Evolutionary conservation across 2,113 vertebrate genomes (phyloP).

Genomic region (Rhea americana): DNA sequence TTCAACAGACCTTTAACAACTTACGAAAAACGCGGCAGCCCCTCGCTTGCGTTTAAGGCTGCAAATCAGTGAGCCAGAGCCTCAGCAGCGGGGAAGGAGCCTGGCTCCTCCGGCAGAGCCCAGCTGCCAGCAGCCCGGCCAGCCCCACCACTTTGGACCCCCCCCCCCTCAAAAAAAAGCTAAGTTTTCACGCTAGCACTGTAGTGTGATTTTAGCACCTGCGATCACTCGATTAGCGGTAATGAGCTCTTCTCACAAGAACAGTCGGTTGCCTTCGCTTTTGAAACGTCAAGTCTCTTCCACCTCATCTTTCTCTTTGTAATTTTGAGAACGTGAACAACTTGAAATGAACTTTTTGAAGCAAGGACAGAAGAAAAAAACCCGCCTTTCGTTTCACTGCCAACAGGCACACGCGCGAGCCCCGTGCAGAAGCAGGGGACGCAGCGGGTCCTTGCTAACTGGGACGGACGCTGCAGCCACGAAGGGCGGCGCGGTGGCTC

Average conservation of each 20-base stretch:
- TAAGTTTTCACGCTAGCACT: neutral
- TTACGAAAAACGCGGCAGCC: neutral
- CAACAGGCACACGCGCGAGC: rapidly evolving
- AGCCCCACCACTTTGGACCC: neutral
- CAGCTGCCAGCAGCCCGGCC: neutral
- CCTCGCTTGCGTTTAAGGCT: neutral
- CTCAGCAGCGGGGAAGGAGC: rapidly evolving
- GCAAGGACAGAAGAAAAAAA: neutral
- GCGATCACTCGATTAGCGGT: rapidly evolving
- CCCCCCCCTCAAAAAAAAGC: neutral
- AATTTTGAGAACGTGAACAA: neutral
- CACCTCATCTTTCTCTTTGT: neutral
- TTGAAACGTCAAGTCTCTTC: neutral
- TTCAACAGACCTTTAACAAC: neutral
- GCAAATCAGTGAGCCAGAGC: rapidly evolving
- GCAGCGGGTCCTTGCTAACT: too few relatives aligned
- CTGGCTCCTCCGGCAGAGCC: rapidly evolving
- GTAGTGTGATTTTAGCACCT: neutral
- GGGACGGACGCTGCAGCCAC: too few relatives aligned
- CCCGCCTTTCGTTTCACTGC: neutral
- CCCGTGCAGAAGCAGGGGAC: neutral
- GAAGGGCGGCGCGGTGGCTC: too few relatives aligned
- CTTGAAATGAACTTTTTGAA: neutral
- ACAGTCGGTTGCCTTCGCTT: neutral
- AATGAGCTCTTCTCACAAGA: neutral